Evolutionary conservation across 2,888 invertebrate species (phyloP).

Genomic region (Halictus ligatus): DNA sequence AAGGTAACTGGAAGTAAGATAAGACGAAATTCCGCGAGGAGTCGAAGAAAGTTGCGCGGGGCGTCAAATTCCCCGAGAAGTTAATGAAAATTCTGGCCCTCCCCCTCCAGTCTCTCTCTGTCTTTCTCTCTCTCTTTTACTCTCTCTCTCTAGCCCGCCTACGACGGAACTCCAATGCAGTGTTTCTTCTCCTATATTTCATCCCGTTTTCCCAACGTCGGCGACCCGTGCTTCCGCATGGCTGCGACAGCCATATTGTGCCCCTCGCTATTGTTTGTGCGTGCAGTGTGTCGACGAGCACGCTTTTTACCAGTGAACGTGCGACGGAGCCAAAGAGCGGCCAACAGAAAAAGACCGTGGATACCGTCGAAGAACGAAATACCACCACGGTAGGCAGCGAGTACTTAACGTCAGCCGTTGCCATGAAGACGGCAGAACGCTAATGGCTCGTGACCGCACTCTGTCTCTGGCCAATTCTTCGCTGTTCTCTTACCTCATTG

Average conservation of each 20-base stretch:
- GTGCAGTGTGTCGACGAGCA: conserved; percentile 1
- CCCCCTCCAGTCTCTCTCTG: neutral
- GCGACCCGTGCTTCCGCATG: neutral
- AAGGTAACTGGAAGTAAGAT: neutral
- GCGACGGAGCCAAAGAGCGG: neutral
- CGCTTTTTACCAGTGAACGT: neutral
- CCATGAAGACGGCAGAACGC: conserved; percentile 20
- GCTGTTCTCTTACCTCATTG: neutral
- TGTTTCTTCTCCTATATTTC: neutral
- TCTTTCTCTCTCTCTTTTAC: too few relatives aligned
- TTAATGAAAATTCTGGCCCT: conserved; percentile 46
- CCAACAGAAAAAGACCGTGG: neutral
- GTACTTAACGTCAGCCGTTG: conserved; percentile 16
- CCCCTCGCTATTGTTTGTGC: neutral
- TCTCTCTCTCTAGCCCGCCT: neutral
- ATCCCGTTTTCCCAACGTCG: neutral
- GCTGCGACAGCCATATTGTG: conserved; percentile 1
- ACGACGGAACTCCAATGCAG: neutral
- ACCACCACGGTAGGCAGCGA: conserved; percentile 10
- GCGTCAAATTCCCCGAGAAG: neutral
- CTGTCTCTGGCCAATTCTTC: neutral
- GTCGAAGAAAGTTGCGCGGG: conserved; percentile 17
- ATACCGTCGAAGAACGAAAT: neutral
- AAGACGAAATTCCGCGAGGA: neutral
- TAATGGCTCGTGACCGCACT: conserved; percentile 28